Evolutionary conservation across 2,113 vertebrate genomes (phyloP), one percentile per base, ranked within the genome.

Genomic region (Nothocercus nigrocapillus): DNA sequence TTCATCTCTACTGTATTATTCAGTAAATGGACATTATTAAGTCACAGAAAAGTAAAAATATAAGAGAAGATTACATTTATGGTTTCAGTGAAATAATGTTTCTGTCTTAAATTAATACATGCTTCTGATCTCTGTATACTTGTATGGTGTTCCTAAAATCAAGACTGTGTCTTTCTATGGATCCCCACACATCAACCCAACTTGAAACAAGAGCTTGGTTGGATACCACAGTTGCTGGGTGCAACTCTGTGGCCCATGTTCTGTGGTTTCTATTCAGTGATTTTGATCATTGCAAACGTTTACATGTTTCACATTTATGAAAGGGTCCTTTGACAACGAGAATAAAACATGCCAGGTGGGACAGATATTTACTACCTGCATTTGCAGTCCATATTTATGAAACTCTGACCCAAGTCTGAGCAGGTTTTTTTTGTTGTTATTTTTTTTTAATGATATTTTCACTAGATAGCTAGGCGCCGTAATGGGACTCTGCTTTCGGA

Each of bases 11-110:
- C 53, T 22, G 14, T 58, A 88, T 73, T 72, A 61, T 77, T 89
- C 72, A 42, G 20, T 92, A 45, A 58, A 68, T 90, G 92, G 81
- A 90, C 90, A 30, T 87, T 84, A 59, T 96, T 84, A 93, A 49
- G 25, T 84, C 62, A 79, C 13, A 79, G 62, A 69, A 58, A 90
- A 93, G 44, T 53, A 74, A 76, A 92, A 89, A 59, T 79, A 64
- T 12, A 16, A 70, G 36, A 36, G 32, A 47, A 56, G 2, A 56
- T 3, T 49, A 66, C 2, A 13, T 73, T 49, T 18, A 22, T 49
- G 21, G 14, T 18, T 61, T 78, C 21, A 82, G 15, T 44, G 13
- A 53, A 70, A 76, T 76, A 93, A 70, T 6, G 36, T 25, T 68
- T 56, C 49, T 79, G 53, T 34, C 53, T 62, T 90, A 86, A 85